Evolutionary conservation across 2,797 vertebrate genomes (phyloP), one percentile per base, ranked within the genome.

Genomic region (Phataginus tricuspis): DNA sequence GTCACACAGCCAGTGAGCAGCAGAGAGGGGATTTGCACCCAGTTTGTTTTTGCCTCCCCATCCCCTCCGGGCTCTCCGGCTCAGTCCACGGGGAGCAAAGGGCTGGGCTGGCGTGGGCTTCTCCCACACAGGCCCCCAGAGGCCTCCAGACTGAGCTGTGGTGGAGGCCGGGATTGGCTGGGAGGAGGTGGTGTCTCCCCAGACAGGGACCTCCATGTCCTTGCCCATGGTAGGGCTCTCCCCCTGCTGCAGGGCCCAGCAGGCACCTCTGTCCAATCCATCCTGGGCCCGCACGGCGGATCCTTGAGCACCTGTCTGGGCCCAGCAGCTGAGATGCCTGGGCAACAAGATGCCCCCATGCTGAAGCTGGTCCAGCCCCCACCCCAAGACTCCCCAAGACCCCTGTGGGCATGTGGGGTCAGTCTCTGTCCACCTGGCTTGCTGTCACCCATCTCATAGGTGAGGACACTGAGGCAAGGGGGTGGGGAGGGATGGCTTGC

Each of bases 401-500:
- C 66, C 42, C 8, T 9, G 59, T 14, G 0, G 4, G 16, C 12
- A 5, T 25, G 21, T 29, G 55, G 64, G 19, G 19, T 39, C 3
- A 29, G 53, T 8, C 25, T 53, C 75, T 2, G 42, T 25, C 49
- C 31, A 27, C 29, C 23, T 23, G 18, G 49, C 29, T 39, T 57
- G 69, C 12, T 39, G 75, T 18, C 34, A 69, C 23, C 34, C 25
- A 31, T 29, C 37, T 51, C 2, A 51, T 4, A 83, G 64, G 42
- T 2, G 18, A 69, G 45, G 88, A 68, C 37, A 23, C 29, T 5
- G 34, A 45, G 66, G 82, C 12, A 11, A 3, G 2, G 21, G 25
- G 7, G 6, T 1, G 34, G 4, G 34, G n/a, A 23, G n/a, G 7
- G 83, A 6, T 0, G 13, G 49, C 19, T 31, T 4, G 16, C 0